Percentiles rank a stretch among this genome's conserved stretches.
Conservation (phyloP, 2,113 vertebrate species). For the Tetraodon nigroviridis region DNA sequence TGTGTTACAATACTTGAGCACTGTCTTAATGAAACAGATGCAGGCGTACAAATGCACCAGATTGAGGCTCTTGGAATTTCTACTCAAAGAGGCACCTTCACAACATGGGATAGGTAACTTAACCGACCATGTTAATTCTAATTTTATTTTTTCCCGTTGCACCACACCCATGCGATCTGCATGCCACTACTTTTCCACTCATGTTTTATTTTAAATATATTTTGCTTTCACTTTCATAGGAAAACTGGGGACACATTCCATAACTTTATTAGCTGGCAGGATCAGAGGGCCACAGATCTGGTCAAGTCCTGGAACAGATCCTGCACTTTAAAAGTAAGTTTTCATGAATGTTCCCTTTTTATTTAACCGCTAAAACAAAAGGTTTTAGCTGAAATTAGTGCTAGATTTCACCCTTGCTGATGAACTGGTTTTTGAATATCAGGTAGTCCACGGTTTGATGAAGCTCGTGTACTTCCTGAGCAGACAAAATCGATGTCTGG, state of each 20-base stretch:
- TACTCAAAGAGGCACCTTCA: slow-evolving; percentile 89
- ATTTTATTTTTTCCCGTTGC: background rate
- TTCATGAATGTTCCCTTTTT: too few relatives aligned
- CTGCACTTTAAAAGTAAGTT: slow-evolving; percentile 82
- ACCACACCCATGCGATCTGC: background rate
- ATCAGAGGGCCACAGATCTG: slow-evolving; percentile 82
- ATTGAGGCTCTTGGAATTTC: slow-evolving; percentile 89
- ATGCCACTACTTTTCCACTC: background rate
- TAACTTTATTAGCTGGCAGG: slow-evolving; percentile 98
- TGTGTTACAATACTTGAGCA: background rate
- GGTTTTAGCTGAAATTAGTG: background rate
- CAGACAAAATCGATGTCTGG: slow-evolving; percentile 77
- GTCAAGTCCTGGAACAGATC: slow-evolving; percentile 90
- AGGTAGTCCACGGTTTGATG: slow-evolving; percentile 79
- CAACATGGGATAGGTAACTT: slow-evolving; percentile 87
- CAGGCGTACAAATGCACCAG: slow-evolving; percentile 83
- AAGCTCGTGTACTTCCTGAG: slow-evolving; percentile 84
- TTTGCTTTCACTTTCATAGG: slow-evolving; percentile 59
- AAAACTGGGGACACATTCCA: slow-evolving; percentile 89
- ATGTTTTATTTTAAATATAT: background rate
- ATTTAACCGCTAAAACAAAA: background rate
- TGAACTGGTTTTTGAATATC: slow-evolving; percentile 20
- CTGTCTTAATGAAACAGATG: slow-evolving; percentile 68
- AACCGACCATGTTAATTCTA: background rate
- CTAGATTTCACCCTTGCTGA: background rate